Conservation (phyloP, 2,113 vertebrate genomes). For the Ophthalmolycus amberensis region DNA sequence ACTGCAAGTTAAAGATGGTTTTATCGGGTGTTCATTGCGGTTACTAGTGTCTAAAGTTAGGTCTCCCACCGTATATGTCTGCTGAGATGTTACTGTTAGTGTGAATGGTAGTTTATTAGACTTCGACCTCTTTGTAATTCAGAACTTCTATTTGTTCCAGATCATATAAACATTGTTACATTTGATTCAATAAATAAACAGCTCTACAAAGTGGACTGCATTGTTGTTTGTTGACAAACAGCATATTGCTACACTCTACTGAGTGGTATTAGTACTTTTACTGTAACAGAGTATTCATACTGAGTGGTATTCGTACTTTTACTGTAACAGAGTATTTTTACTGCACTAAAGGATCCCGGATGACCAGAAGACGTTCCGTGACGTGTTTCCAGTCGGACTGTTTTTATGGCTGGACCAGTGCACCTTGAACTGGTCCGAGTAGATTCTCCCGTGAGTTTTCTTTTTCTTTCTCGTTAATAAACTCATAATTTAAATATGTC, state of each 20-base stretch:
- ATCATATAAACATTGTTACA: neutral
- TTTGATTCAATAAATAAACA: neutral
- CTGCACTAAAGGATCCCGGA: neutral
- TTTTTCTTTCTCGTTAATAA: neutral
- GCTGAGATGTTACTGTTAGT: no score
- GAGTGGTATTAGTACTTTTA: no score
- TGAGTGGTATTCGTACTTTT: no score
- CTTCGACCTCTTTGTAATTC: neutral
- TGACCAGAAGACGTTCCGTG: neutral
- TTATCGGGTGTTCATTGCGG: no score
- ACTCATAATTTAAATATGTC: neutral
- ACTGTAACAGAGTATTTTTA: neutral
- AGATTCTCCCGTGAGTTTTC: rapidly evolving
- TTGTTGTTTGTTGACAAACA: neutral
- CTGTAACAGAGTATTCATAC: no score
- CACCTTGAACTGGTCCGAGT: constrained; percentile 35
- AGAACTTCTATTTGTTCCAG: neutral
- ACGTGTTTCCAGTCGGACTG: constrained; percentile 59
- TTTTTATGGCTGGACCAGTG: constrained; percentile 35
- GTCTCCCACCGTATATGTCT: no score
- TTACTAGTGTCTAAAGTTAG: no score
- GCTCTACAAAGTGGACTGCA: no score
- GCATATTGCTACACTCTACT: no score
- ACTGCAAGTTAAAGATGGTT: no score
- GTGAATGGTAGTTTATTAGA: no score